These are phyloP conservation scores for Eristalinus sepulchralis DNA, from an alignment of 2,888 invertebrate species.

Conservation along the genomic window DNA sequence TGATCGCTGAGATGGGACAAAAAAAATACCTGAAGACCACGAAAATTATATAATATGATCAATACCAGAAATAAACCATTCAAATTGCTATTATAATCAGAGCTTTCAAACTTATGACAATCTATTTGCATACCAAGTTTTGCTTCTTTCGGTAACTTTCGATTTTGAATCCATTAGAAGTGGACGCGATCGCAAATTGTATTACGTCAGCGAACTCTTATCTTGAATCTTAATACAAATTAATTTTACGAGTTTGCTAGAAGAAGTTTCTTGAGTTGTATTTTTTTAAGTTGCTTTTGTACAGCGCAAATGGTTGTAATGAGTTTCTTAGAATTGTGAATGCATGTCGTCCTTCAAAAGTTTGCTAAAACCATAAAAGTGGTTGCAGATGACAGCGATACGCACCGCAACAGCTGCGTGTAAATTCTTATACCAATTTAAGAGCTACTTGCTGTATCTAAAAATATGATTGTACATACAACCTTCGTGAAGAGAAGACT, in stretches of 20 bases:
- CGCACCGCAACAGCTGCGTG: constrained; percentile 40
- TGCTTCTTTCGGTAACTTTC: constrained; percentile 48
- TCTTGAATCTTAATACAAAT: constrained; percentile 35
- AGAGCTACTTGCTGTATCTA: not conserved
- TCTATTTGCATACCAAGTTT: constrained; percentile 41
- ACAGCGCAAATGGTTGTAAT: not conserved
- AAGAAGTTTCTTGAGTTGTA: not conserved
- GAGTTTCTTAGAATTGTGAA: constrained; percentile 7
- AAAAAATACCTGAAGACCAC: not conserved
- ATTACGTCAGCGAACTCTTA: constrained; percentile 21
- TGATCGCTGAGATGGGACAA: too few species aligned
- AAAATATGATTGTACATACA: not conserved
- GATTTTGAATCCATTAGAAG: constrained; percentile 42
- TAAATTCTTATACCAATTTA: not conserved
- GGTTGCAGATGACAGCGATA: constrained; percentile 8
- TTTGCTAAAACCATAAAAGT: constrained; percentile 48
- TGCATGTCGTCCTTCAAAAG: constrained; percentile 52
- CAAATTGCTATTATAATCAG: not conserved
- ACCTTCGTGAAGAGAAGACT: not conserved
- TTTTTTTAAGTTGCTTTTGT: not conserved
- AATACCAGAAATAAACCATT: not conserved
- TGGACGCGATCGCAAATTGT: constrained; percentile 19
- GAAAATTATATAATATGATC: constrained; percentile 3
- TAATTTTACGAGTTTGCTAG: constrained; percentile 19
- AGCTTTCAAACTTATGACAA: not conserved